Conservation (phyloP, 2,888 invertebrate genomes). For the Drosophila anomalata region DNA sequence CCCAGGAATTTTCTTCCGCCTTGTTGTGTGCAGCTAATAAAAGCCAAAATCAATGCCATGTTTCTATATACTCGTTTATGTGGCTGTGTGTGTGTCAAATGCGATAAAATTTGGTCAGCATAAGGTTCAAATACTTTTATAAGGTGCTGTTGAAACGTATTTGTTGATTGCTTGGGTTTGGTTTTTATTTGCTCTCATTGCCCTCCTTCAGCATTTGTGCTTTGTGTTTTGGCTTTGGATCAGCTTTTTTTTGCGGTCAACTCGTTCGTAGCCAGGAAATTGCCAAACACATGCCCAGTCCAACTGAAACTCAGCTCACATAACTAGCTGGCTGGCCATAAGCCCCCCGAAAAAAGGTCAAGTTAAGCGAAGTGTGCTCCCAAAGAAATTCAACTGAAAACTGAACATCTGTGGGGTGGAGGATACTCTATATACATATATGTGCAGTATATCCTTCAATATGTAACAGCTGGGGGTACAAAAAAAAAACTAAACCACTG, state of each 20-base stretch:
- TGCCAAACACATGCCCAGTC: slow-evolving; percentile 67
- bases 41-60: slow-evolving; percentile 76
- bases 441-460: slow-evolving; percentile 22
- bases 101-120: slow-evolving; percentile 79
- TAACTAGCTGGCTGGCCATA: slow-evolving; percentile 39
- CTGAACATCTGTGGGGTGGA: slow-evolving; percentile 8
- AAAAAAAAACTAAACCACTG: slow-evolving; percentile 52
- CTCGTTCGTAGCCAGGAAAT: slow-evolving; percentile 76
- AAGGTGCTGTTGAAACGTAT: slow-evolving; percentile 78
- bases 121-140: slow-evolving; percentile 80
- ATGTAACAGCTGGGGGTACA: slow-evolving; percentile 60
- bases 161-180: slow-evolving; percentile 76
- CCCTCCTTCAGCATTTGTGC: slow-evolving; percentile 51
- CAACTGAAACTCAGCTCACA: slow-evolving; percentile 9
- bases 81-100: slow-evolving; percentile 64
- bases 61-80: slow-evolving; percentile 10
- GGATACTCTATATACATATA: neutral
- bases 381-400: slow-evolving; percentile 60
- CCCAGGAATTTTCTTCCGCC: slow-evolving; percentile 20
- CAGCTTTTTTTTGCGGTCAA: slow-evolving; percentile 74
- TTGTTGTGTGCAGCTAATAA: slow-evolving; percentile 68
- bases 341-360: slow-evolving; percentile 55
- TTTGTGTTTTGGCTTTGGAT: slow-evolving; percentile 45
- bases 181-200: slow-evolving; percentile 69
- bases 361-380: slow-evolving; percentile 51